Conservation (phyloP, 2,888 invertebrate genomes). For the Baronia brevicornis region DNA sequence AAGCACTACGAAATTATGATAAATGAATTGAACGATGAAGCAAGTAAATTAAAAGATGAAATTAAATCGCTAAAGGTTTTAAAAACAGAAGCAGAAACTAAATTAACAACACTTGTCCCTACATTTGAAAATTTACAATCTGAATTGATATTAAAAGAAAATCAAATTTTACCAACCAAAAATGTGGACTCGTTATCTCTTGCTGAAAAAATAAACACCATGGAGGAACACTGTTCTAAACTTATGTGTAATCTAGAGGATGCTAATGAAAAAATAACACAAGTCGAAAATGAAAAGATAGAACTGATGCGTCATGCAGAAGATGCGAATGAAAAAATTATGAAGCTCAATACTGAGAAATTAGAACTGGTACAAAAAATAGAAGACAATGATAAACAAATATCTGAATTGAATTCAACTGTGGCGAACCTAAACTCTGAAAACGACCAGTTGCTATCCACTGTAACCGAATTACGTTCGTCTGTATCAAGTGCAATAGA, state of each 20-base stretch:
- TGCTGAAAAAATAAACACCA: conserved; percentile 30
- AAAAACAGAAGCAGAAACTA: conserved; percentile 30
- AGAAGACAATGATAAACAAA: conserved; percentile 32
- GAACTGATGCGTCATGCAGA: conserved; percentile 36
- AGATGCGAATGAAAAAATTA: conserved; percentile 55
- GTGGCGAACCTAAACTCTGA: conserved; percentile 53
- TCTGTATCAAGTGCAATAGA: conserved; percentile 74
- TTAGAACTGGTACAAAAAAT: conserved; percentile 28
- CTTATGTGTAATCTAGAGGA: conserved; percentile 45
- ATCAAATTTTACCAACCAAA: conserved; percentile 13
- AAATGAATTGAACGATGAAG: conserved; percentile 25
- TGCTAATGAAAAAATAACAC: conserved; percentile 50
- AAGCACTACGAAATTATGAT: conserved; percentile 25
- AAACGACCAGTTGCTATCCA: conserved; percentile 61
- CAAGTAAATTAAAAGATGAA: conserved; percentile 30
- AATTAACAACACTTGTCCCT: conserved; percentile 27
- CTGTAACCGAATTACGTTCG: conserved; percentile 60
- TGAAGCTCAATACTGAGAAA: conserved; percentile 38
- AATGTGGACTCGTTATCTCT: conserved; percentile 25
- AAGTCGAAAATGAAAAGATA: conserved; percentile 35
- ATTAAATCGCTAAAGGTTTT: conserved; percentile 25
- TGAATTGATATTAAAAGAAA: conserved; percentile 9
- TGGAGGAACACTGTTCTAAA: conserved; percentile 42
- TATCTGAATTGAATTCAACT: conserved; percentile 45
- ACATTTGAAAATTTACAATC: conserved; percentile 32